Conservation (phyloP, 1,140 invertebrate species). For the Metaphire vulgaris region DNA sequence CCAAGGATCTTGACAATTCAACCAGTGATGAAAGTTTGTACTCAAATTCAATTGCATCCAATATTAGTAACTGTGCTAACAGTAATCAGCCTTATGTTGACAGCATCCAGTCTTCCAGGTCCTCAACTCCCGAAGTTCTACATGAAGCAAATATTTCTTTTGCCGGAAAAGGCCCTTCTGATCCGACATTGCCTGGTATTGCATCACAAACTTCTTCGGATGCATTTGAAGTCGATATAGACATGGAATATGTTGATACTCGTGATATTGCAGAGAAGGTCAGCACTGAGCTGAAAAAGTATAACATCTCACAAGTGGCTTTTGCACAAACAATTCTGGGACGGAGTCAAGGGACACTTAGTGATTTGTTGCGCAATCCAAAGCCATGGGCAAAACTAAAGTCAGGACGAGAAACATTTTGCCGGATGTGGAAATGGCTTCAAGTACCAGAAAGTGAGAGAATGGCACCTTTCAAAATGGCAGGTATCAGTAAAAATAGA, state of each 20-base stretch:
- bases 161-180: background rate
- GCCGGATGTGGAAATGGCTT: slow-evolving; percentile 99
- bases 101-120: background rate
- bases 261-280: slow-evolving; percentile 59
- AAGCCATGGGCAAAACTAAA: slow-evolving; percentile 99
- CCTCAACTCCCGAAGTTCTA: background rate
- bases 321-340: slow-evolving; percentile 97
- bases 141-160: background rate
- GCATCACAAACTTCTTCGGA: background rate
- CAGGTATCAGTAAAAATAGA: background rate
- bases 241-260: slow-evolving; percentile 6
- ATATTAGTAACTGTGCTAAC: background rate
- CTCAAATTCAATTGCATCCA: background rate
- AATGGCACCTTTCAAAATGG: slow-evolving; percentile 65
- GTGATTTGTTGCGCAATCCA: slow-evolving; percentile 91
- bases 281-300: slow-evolving; percentile 94
- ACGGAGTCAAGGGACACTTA: slow-evolving; percentile 94
- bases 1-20: background rate
- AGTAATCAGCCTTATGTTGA: background rate
- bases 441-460: slow-evolving; percentile 99
- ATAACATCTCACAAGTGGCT: slow-evolving; percentile 98
- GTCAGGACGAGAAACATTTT: slow-evolving; percentile 97
- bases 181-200: background rate
- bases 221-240: background rate
- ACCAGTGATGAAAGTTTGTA: background rate